Conservation (phyloP, 2,888 invertebrate genomes). For the Bibio marci region DNA sequence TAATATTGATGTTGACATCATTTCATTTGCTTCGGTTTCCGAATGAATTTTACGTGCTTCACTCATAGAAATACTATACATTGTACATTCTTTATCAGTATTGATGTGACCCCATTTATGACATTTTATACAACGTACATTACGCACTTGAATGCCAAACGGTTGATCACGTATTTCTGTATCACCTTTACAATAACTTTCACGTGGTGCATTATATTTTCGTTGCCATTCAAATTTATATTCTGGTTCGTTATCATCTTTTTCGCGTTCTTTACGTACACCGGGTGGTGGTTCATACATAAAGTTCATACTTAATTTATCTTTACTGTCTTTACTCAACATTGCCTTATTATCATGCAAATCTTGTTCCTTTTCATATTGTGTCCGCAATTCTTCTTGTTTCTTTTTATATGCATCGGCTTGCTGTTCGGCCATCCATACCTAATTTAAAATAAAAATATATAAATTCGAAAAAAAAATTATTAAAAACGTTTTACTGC, state of each 20-base stretch:
- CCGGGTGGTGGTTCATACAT: conserved; percentile 99
- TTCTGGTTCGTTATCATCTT: conserved; percentile 87
- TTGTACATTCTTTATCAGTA: conserved; percentile 84
- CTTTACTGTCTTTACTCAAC: conserved; percentile 95
- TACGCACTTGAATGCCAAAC: conserved; percentile 92
- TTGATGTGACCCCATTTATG: conserved; percentile 91
- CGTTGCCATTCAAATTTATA: conserved; percentile 99
- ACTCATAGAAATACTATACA: conserved; percentile 73
- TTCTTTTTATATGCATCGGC: conserved; percentile 92
- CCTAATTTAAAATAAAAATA: conserved; percentile 36
- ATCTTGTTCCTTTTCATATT: conserved; percentile 99
- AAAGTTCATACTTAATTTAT: conserved; percentile 93
- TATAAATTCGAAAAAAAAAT: conserved; percentile 1
- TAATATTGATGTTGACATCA: conserved; percentile 46
- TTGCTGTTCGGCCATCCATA: conserved; percentile 99
- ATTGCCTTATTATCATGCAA: conserved; percentile 93
- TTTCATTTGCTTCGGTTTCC: conserved; percentile 44
- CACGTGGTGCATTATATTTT: conserved; percentile 96
- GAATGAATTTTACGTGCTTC: conserved; percentile 57
- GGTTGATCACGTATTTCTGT: conserved; percentile 96
- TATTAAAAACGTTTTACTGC: too few species aligned
- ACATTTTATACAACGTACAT: conserved; percentile 97
- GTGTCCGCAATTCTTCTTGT: conserved; percentile 88
- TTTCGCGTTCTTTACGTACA: conserved; percentile 77
- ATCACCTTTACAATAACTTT: conserved; percentile 95